A percentile compares a stretch with the other conserved stretches of the same genome.
Evolutionary conservation across 1,140 invertebrate genomes (phyloP).

Genomic region (Neodiprion lecontei): DNA sequence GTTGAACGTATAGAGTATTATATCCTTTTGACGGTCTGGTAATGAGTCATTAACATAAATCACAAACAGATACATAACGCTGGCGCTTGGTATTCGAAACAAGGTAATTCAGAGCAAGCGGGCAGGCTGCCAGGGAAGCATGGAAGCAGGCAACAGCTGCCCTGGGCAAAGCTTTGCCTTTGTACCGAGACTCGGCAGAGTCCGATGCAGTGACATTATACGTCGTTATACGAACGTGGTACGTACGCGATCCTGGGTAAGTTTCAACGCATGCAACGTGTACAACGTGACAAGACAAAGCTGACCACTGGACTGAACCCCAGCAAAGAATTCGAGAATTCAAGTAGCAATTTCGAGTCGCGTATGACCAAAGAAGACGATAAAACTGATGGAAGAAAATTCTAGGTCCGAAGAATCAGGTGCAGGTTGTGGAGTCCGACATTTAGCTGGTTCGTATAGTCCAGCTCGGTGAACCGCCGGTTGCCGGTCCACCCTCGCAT

Average conservation of each 20-base stretch:
- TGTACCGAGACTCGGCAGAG: constrained; percentile 39
- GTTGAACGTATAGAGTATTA: background rate
- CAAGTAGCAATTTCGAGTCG: background rate
- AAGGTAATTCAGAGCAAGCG: constrained; percentile 37
- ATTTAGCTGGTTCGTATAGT: background rate
- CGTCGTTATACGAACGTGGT: constrained; percentile 8
- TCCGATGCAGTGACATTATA: constrained; percentile 49
- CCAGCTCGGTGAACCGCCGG: background rate
- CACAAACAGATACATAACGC: background rate
- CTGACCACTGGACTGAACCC: background rate
- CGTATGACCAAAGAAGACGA: background rate
- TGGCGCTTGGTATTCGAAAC: constrained; percentile 34
- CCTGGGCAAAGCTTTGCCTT: constrained; percentile 45
- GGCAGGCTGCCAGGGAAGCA: background rate
- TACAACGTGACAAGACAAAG: background rate
- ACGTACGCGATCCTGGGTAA: background rate
- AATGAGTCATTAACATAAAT: constrained; percentile 15
- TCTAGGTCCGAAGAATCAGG: background rate
- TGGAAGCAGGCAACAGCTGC: constrained; percentile 29
- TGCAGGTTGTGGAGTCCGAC: background rate
- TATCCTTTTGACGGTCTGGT: constrained; percentile 2
- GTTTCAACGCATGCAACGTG: background rate
- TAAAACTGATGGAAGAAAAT: background rate
- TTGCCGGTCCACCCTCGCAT: constrained; percentile 49
- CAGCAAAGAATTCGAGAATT: background rate